Evolutionary conservation across 2,797 vertebrate genomes (phyloP).

Genomic region (Pogonophryne albipinna): DNA sequence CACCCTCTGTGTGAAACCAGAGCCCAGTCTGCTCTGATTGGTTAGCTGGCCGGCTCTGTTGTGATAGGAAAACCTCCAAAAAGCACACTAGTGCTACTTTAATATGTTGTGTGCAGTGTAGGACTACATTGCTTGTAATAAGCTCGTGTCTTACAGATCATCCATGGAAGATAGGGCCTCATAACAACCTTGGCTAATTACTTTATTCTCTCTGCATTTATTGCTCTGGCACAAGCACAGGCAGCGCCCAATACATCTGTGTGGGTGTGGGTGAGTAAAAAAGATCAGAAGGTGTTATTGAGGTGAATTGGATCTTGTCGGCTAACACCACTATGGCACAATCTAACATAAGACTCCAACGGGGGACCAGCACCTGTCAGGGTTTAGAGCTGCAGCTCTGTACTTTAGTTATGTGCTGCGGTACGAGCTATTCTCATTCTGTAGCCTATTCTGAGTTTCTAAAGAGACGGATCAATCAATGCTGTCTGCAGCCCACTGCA

Average conservation of each 20-base stretch:
- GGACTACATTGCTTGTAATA: conserved; percentile 6
- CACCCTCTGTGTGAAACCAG: no score
- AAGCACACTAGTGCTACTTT: no score
- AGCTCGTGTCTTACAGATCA: background rate
- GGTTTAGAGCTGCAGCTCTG: background rate
- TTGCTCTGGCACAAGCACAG: background rate
- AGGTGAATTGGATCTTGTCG: conserved; percentile 15
- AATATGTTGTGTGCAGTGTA: background rate
- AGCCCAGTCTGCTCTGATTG: no score
- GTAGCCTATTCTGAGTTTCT: conserved; percentile 45
- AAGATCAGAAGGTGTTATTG: conserved; percentile 19
- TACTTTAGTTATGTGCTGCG: conserved; percentile 1
- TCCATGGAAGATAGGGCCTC: background rate
- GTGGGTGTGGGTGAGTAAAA: background rate
- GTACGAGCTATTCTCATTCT: conserved; percentile 20
- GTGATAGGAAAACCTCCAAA: no score
- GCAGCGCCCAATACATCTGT: background rate
- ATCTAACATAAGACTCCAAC: conserved; percentile 22
- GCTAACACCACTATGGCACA: conserved; percentile 3
- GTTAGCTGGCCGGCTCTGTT: no score
- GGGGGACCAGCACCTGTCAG: conserved; percentile 4
- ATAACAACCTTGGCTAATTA: conserved; percentile 19
- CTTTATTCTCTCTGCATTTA: conserved; percentile 2
- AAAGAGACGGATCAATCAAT: conserved; percentile 57
- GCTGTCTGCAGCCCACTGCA: conserved; percentile 63